Base-by-base conservation (phyloP, 2,888 invertebrate species). In the Idaea dimidiata region DNA sequence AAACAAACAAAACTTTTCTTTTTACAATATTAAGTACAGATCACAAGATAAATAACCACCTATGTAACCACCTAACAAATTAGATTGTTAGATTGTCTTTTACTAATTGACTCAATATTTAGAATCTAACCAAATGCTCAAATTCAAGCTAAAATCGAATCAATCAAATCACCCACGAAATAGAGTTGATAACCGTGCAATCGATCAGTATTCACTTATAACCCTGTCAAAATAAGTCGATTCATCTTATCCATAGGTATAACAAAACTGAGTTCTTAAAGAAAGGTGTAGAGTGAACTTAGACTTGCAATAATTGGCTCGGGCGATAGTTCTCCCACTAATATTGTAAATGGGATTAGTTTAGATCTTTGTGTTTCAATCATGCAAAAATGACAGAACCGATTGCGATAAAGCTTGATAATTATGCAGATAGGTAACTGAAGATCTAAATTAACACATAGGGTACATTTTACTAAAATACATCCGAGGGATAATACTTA, bases 141-240 rank as follows among this genome's bases (percentile, higher is more conserved):
- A 43, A 43, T 14, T 10, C 43, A 43, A 43, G 43, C 43, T 43
- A 10, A 43, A 43, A 2, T 43, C 43, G 2, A 43, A 8, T 43
- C 43, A 43, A 56, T 56, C 56, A 18, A 43, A 56, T 56, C 56
- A 18, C 18, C 17, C 56, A 17, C 18, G 18, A 18, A 56, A 56
- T 56, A 56, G 56, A 56, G 56, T 56, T 18, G 8, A 56, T 16
- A 56, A 56, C 18, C 56, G 56, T 43, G 56, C 14, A 14, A 56
- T 56, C 56, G 17, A 56, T 56, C 56, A 56, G 18, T 18, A 16
- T 17, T 17, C 56, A 56, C 56, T 56, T 43, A 56, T 17, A 17
- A 56, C 56, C 62, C 59, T 62, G 65, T 65, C 67, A 62, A 58
- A 59, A 59, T 55, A 59, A 59, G 18, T 59, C 59, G 58, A 63